Conservation (phyloP, 2,113 vertebrate genomes). For the Sus scrofa region T2T-Sscrofa CM000824.6:218170001-218170500, state of each 20-base stretch:
- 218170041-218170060: neutral
- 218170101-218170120: neutral
- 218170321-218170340: neutral
- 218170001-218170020: neutral
- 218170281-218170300: neutral
- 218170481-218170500: neutral
- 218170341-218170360: neutral
- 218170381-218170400: neutral
- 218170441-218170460: neutral
- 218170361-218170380: neutral
- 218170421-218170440: neutral
- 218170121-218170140: neutral
- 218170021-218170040: neutral
- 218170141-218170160: neutral
- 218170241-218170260: neutral
- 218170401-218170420: neutral
- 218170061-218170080: neutral
- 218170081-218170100: neutral
- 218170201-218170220: accelerated
- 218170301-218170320: neutral
- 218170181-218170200: neutral
- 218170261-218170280: neutral
- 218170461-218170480: neutral
- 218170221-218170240: neutral
- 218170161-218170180: neutral